Percentiles rank a stretch among this genome's conserved stretches.
These are phyloP conservation scores for Thalassophryne amazonica DNA, from an alignment of 2,797 vertebrate genomes.

Conservation along the genomic window DNA sequence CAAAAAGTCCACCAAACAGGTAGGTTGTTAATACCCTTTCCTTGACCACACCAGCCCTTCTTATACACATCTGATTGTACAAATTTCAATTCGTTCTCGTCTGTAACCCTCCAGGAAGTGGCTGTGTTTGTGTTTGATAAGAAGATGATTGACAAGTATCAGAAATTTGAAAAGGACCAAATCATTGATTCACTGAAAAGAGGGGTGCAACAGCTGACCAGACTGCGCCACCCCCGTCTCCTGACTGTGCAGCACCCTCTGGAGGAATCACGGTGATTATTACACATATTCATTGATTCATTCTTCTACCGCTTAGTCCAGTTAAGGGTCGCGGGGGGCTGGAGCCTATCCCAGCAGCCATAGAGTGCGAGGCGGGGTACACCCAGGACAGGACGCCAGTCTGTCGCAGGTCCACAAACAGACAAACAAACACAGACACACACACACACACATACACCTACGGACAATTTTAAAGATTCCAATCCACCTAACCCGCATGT, in stretches of 20 bases:
- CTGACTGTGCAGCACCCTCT: slow-evolving; percentile 97
- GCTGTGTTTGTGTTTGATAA: slow-evolving; percentile 99
- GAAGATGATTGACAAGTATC: slow-evolving; percentile 93
- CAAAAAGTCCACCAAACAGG: slow-evolving; percentile 99
- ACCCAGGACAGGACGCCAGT: no score
- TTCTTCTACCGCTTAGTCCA: no score
- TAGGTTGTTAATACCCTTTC: slow-evolving; percentile 47
- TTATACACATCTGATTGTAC: not conserved
- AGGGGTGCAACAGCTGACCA: slow-evolving; percentile 95
- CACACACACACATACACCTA: not conserved
- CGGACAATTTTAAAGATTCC: no score
- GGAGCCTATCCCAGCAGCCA: no score
- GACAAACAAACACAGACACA: not conserved
- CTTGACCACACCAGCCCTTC: not conserved
- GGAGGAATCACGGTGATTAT: slow-evolving; percentile 92
- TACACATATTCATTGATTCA: no score
- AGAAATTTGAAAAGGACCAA: slow-evolving; percentile 98
- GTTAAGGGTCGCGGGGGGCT: no score
- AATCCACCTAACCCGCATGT: no score
- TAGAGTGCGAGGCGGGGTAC: no score
- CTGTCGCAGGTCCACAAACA: no score
- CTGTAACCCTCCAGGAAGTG: slow-evolving; percentile 84
- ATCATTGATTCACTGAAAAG: slow-evolving; percentile 92
- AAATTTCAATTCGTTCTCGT: not conserved
- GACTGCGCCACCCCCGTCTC: slow-evolving; percentile 92